phyloP scores from a whole-genome alignment of 2,797 vertebrate genomes.

The Malacoctenus gilli region DNA sequence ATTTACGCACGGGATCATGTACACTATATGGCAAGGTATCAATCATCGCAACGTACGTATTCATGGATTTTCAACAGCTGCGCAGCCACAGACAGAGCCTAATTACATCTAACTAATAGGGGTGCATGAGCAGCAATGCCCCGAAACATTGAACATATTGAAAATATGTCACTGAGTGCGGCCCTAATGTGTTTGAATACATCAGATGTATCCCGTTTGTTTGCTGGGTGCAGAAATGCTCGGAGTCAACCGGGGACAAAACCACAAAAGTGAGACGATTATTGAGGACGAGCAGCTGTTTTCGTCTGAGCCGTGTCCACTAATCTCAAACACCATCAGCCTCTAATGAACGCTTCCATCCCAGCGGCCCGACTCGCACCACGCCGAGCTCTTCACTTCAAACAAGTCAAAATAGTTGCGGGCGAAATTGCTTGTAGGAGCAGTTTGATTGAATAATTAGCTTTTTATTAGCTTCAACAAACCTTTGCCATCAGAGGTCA shows the following conservation, averaged over 20 bases:
- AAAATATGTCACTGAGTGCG: conserved; percentile 46
- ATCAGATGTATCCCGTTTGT: conserved; percentile 26
- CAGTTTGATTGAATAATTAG: conserved; percentile 69
- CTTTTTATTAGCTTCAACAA: conserved; percentile 70
- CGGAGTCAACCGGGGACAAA: conserved; percentile 30
- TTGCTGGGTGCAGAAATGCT: conserved; percentile 16
- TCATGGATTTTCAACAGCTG: conserved; percentile 49
- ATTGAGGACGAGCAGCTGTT: conserved; percentile 45
- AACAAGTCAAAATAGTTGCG: conserved; percentile 43
- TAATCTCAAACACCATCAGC: conserved; percentile 49
- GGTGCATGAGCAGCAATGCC: conserved; percentile 45
- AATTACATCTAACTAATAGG: conserved; percentile 64
- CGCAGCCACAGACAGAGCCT: conserved; percentile 40
- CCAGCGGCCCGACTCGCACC: conserved; percentile 18
- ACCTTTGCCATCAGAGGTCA: conserved; percentile 72
- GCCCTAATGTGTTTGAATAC: conserved; percentile 35
- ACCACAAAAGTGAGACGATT: conserved; percentile 39
- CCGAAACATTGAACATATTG: conserved; percentile 44
- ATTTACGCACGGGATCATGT: conserved; percentile 48
- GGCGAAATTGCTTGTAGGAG: conserved; percentile 59
- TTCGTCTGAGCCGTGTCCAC: conserved; percentile 28
- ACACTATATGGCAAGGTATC: conserved; percentile 50
- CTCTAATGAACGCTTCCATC: conserved; percentile 40
- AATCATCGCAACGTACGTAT: conserved; percentile 57
- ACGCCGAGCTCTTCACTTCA: conserved; percentile 31